Percentiles rank a stretch among this genome's conserved stretches.
These are phyloP conservation scores for Myiopsitta monachus DNA, from an alignment of 2,113 vertebrate genomes.

Conservation along the genomic window DNA sequence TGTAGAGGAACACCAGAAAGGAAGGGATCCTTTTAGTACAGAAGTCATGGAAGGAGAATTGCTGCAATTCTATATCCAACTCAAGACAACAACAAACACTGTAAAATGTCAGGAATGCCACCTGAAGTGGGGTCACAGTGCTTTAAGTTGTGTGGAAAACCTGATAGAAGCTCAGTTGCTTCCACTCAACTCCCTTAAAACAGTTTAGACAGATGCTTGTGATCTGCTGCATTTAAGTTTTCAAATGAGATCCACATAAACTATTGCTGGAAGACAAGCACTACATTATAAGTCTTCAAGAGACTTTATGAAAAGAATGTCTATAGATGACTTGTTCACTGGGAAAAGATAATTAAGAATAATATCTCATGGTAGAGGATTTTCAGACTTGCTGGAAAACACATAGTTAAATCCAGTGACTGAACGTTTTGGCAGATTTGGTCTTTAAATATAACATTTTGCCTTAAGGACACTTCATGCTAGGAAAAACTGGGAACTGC, in stretches of 20 bases:
- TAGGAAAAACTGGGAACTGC: background rate
- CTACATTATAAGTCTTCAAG: background rate
- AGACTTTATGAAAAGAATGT: background rate
- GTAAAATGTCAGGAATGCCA: background rate
- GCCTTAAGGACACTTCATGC: background rate
- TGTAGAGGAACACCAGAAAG: background rate
- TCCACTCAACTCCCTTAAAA: background rate
- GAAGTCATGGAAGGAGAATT: background rate
- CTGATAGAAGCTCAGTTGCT: background rate
- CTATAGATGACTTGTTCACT: background rate
- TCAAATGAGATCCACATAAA: background rate
- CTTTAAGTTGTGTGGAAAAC: background rate
- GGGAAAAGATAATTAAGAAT: background rate
- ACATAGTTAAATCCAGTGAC: background rate
- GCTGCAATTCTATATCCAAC: background rate
- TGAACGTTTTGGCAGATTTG: background rate
- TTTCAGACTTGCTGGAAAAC: background rate
- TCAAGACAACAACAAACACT: background rate
- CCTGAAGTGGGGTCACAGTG: background rate
- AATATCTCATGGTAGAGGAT: background rate
- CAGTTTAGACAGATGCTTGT: background rate
- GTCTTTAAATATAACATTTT: background rate
- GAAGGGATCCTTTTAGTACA: rapidly evolving
- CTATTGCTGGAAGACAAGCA: background rate
- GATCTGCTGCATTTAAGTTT: background rate